Evolutionary conservation across 2,113 vertebrate species (phyloP).

Genomic region (Sander vitreus): DNA sequence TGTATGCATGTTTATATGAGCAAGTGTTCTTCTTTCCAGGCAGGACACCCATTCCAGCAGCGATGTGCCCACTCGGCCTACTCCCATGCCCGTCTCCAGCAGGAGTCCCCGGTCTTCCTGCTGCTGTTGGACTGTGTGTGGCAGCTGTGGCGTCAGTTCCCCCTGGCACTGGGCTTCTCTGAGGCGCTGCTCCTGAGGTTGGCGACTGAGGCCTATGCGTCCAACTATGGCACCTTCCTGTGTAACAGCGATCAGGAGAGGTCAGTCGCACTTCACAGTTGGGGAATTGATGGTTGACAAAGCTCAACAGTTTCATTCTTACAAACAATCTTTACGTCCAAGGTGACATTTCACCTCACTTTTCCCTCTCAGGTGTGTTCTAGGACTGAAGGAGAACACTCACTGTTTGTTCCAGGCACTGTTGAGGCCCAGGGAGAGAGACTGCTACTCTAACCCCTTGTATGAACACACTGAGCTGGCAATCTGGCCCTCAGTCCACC

Average conservation of each 20-base stretch:
- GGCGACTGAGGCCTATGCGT: slow-evolving; percentile 87
- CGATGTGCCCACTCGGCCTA: slow-evolving; percentile 86
- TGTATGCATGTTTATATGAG: not conserved
- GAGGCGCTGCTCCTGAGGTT: slow-evolving; percentile 88
- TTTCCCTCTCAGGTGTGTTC: slow-evolving; percentile 76
- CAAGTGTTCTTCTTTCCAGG: slow-evolving; percentile 75
- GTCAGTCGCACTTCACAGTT: slow-evolving; percentile 52
- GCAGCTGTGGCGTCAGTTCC: slow-evolving; percentile 91
- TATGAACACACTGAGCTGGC: slow-evolving; percentile 83
- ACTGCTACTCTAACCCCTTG: slow-evolving; percentile 83
- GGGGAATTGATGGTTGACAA: not conserved
- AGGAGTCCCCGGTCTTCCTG: slow-evolving; percentile 88
- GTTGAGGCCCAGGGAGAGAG: slow-evolving; percentile 70
- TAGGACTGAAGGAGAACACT: slow-evolving; percentile 85
- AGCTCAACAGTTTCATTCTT: not conserved
- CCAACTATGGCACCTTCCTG: slow-evolving; percentile 90
- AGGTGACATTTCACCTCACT: not conserved
- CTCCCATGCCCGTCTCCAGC: slow-evolving; percentile 86
- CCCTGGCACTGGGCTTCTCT: slow-evolving; percentile 86
- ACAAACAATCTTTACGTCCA: not conserved
- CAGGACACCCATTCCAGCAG: slow-evolving; percentile 89
- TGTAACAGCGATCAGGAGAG: slow-evolving; percentile 90
- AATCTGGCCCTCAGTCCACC: slow-evolving; percentile 91
- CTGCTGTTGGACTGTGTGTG: slow-evolving; percentile 92
- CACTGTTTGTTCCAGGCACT: slow-evolving; percentile 89